Evolutionary conservation across 2,797 vertebrate species (phyloP).

Genomic region (Dallia pectoralis): DNA sequence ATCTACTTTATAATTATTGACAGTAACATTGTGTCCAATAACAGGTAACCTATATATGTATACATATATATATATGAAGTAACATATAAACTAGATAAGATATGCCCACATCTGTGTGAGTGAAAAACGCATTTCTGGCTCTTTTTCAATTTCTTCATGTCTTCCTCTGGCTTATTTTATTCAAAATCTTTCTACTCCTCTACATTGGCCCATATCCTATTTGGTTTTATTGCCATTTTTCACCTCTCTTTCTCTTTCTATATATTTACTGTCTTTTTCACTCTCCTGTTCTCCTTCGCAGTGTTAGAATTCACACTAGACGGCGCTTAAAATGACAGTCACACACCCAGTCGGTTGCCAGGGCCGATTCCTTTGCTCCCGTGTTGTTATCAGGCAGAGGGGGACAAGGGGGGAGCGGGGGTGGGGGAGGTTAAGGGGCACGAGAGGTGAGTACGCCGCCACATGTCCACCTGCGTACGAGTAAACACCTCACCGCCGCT

Average conservation of each 20-base stretch:
- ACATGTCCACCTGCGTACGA: conserved; percentile 49
- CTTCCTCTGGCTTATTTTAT: not conserved
- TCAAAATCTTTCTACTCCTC: not conserved
- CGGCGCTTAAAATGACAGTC: conserved; percentile 17
- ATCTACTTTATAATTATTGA: too few species aligned
- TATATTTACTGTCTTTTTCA: not conserved
- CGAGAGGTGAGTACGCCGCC: not conserved
- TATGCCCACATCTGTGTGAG: too few species aligned
- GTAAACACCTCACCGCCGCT: conserved; percentile 57
- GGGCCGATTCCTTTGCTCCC: conserved; percentile 27
- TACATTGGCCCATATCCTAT: not conserved
- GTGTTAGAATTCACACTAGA: conserved; percentile 15
- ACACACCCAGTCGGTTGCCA: conserved; percentile 27
- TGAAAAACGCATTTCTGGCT: too few species aligned
- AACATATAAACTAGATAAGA: too few species aligned
- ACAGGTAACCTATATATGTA: too few species aligned
- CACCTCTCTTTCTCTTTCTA: not conserved
- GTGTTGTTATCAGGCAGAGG: conserved; percentile 25
- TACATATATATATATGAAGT: too few species aligned
- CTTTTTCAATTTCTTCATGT: too few species aligned
- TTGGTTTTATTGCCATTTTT: too few species aligned
- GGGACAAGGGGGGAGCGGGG: conserved; percentile 9
- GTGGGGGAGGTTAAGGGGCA: not conserved
- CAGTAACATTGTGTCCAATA: too few species aligned
- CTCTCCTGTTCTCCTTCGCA: not conserved